These are phyloP conservation scores for Odontesthes bonariensis DNA, from an alignment of 2,113 vertebrate genomes.

Conservation along the genomic window DNA sequence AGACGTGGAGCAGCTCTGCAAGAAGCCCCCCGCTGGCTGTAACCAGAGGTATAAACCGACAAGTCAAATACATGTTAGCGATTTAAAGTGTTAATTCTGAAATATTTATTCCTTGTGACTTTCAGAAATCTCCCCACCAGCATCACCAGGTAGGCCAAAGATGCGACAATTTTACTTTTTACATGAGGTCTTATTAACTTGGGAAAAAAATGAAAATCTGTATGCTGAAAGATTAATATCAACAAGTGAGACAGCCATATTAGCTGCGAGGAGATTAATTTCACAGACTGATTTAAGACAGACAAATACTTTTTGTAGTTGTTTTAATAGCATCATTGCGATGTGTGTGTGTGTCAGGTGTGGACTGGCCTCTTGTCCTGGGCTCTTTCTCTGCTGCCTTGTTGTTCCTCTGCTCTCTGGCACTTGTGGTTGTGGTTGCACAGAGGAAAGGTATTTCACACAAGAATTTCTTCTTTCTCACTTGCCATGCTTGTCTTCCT, in stretches of 20 bases:
- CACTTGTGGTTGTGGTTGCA: slow-evolving; percentile 43
- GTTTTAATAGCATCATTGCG: slow-evolving; percentile 1
- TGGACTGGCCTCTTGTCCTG: slow-evolving; percentile 78
- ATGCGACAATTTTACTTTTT: background rate
- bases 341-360: slow-evolving; percentile 27
- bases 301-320: background rate
- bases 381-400: slow-evolving; percentile 74
- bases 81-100: background rate
- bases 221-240: background rate
- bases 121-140: slow-evolving; percentile 38
- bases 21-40: slow-evolving; percentile 64
- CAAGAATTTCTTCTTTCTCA: background rate
- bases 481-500: background rate
- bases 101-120: slow-evolving; percentile 8
- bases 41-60: slow-evolving; percentile 46
- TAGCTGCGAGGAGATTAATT: too few relatives aligned
- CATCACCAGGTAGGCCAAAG: slow-evolving; percentile 47
- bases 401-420: slow-evolving; percentile 70
- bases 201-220: background rate
- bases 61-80: background rate
- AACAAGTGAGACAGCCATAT: too few relatives aligned
- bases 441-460: slow-evolving; percentile 70
- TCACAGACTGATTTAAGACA: too few relatives aligned
- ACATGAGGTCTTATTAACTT: background rate
- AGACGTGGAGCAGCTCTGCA: slow-evolving; percentile 62